Percentiles rank a stretch among this genome's conserved stretches.
Conservation (phyloP, 2,888 invertebrate species). For the Volucella inanis region DNA sequence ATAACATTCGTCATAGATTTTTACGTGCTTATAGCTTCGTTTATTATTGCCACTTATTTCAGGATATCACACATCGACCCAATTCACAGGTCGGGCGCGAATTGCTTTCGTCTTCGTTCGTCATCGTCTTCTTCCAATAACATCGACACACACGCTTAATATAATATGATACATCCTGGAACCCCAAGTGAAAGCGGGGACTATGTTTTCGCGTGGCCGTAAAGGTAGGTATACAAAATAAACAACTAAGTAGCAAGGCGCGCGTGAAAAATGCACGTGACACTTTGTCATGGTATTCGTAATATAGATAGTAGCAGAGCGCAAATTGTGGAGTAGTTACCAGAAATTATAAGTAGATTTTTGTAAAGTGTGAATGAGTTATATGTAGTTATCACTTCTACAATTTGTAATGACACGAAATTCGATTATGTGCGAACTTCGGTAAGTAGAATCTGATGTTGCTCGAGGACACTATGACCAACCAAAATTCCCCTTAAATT, state of each 20-base stretch:
- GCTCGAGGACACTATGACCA: too few relatives aligned
- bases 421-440: too few relatives aligned
- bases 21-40: slow-evolving; percentile 25
- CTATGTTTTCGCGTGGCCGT: slow-evolving; percentile 44
- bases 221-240: slow-evolving; percentile 56
- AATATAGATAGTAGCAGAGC: slow-evolving; percentile 6
- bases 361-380: slow-evolving; percentile 15
- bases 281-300: slow-evolving; percentile 35
- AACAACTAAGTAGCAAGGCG: slow-evolving; percentile 54
- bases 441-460: too few relatives aligned
- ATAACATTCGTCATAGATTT: slow-evolving; percentile 33
- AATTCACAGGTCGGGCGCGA: slow-evolving; percentile 31
- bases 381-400: too few relatives aligned
- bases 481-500: too few relatives aligned
- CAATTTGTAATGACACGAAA: too few relatives aligned
- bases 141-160: slow-evolving; percentile 7
- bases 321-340: slow-evolving; percentile 13
- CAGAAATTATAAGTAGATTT: slow-evolving; percentile 2
- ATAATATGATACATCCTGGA: slow-evolving; percentile 27
- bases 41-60: slow-evolving; percentile 59
- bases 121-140: not conserved
- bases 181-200: slow-evolving; percentile 3
- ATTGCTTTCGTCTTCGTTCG: not conserved
- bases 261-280: slow-evolving; percentile 60
- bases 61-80: slow-evolving; percentile 64